These are phyloP conservation scores for Brachylomia viminalis DNA, from an alignment of 2,888 invertebrate genomes.

Conservation along the genomic window DNA sequence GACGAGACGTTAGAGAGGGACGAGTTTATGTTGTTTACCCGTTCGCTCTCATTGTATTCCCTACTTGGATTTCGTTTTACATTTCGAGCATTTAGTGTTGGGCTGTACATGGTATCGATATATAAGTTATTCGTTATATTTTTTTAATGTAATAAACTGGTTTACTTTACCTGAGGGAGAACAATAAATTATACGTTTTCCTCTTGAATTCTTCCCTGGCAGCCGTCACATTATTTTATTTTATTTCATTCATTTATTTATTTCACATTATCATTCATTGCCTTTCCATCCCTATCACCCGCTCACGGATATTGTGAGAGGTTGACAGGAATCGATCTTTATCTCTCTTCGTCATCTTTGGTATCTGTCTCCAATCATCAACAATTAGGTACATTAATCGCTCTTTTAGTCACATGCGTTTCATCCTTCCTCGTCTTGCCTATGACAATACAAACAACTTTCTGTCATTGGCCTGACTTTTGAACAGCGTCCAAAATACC, in stretches of 20 bases:
- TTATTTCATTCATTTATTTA: too few relatives aligned
- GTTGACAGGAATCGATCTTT: background rate
- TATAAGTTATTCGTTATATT: background rate
- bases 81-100: constrained; percentile 81
- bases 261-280: background rate
- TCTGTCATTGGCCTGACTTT: background rate
- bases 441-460: background rate
- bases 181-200: background rate
- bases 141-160: background rate
- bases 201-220: background rate
- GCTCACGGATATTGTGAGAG: background rate
- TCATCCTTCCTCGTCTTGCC: background rate
- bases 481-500: background rate
- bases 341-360: background rate
- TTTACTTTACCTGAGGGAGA: too few relatives aligned
- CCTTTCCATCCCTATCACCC: background rate
- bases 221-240: background rate
- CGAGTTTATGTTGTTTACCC: constrained; percentile 67
- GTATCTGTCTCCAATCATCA: background rate
- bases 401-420: background rate
- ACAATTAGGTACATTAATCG: too few relatives aligned
- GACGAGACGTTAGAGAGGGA: constrained; percentile 79
- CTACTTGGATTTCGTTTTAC: constrained; percentile 89
- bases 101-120: constrained; percentile 65
- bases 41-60: constrained; percentile 87